Base-by-base conservation (phyloP, 2,113 vertebrate genomes). In the Rhinoptilus africanus region DNA sequence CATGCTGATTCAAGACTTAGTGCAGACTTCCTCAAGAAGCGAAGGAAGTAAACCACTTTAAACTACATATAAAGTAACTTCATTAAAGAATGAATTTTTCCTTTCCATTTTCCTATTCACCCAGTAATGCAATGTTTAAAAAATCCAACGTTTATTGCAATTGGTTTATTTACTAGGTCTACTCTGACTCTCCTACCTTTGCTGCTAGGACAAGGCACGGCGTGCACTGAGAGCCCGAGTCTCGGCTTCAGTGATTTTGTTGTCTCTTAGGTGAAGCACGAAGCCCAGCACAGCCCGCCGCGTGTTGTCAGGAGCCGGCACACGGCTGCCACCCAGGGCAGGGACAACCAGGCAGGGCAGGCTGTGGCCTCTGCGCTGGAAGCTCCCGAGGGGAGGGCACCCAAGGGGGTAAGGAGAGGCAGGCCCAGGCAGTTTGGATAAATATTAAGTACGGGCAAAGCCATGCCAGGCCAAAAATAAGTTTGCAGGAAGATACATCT, bases 271-370 rank as follows among this genome's bases (percentile, higher is more conserved):
- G 5, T 6, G 9, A 64, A 72, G 63, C 3, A 69, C 6, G 23
- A 57, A 82, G 18, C 27, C 30, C 59, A 47, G 35, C 48, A 26
- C 39, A 69, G 7, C 6, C 4, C 13, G 20, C 34, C 3, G 12
- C 0, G 68, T 17, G 3, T 5, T 8, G 23, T 53, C 35, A 6
- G 0, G 20, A 80, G 69, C 1, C 2, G 2, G 30, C 21, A 10
- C 4, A 12, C 6, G 20, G 41, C 64, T 13, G 68, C 59, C 35
- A 4, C 10, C 2, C 12, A 18, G 0, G 2, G 34, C 50, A 60
- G 64, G 32, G 68, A 56, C 41, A 59, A 21, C 4, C 71, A 10
- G 68, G 30, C 35, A 43, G n/a, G 1, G 3, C 37, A 9, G n/a
- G 43, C 92, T 73, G 35, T 18, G 35, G 74, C n/a, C 85, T 83